A percentile compares a stretch with the other conserved stretches of the same genome.
phyloP scores from a whole-genome alignment of 2,113 vertebrate genomes.

The Oenanthe oenanthe region DNA sequence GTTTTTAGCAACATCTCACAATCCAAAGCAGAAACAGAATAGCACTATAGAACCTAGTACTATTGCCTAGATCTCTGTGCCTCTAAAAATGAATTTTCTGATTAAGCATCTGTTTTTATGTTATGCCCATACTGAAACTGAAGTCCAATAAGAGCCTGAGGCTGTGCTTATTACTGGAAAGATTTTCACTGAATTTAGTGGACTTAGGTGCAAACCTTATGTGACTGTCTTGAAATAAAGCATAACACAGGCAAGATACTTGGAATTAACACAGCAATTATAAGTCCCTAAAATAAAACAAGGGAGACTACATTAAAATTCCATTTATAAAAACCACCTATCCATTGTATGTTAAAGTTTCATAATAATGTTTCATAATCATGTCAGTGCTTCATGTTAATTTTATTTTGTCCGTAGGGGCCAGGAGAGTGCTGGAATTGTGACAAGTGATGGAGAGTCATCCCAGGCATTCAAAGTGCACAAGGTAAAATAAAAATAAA shows the following conservation, averaged over 20 bases:
- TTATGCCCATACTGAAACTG: not conserved
- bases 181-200: constrained; percentile 1
- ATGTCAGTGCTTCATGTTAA: not conserved
- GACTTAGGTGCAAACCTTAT: not conserved
- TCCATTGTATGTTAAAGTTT: not conserved
- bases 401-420: constrained; percentile 80
- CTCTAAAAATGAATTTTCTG: constrained; percentile 5
- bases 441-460: constrained; percentile 90
- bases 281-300: not conserved
- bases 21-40: not conserved
- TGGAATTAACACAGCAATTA: not conserved
- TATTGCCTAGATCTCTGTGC: not conserved
- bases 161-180: not conserved
- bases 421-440: constrained; percentile 96
- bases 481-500: constrained; percentile 82
- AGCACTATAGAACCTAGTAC: not conserved
- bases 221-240: not conserved
- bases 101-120: not conserved
- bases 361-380: not conserved
- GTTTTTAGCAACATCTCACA: not conserved
- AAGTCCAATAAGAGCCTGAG: not conserved
- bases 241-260: not conserved
- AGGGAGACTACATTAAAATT: not conserved
- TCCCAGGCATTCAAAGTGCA: constrained; percentile 86
- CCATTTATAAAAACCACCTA: not conserved